Evolutionary conservation across 2,888 invertebrate genomes (phyloP).

Genomic region (Galerucella pusilla): DNA sequence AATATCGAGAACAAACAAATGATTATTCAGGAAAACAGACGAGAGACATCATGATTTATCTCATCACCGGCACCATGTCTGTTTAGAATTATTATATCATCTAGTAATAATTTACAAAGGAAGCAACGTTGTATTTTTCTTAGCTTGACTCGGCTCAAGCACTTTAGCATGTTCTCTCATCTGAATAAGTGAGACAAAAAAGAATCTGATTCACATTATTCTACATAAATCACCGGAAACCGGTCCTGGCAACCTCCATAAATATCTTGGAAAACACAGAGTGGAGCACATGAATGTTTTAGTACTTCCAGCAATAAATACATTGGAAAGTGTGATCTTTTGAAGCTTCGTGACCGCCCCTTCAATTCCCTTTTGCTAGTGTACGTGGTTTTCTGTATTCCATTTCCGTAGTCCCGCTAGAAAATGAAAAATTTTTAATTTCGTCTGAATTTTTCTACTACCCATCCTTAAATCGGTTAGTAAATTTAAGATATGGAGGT

Average conservation of each 20-base stretch:
- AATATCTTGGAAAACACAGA: constrained; percentile 37
- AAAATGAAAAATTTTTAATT: constrained; percentile 4
- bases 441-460: background rate
- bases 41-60: background rate
- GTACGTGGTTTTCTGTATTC: constrained; percentile 15
- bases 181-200: constrained; percentile 28
- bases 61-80: background rate
- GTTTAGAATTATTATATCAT: background rate
- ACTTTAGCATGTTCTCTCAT: constrained; percentile 19
- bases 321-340: constrained; percentile 41
- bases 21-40: no score
- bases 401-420: background rate
- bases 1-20: no score
- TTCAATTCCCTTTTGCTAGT: constrained; percentile 35
- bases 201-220: constrained; percentile 28
- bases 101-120: background rate
- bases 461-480: background rate
- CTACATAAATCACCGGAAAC: constrained; percentile 29
- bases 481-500: background rate
- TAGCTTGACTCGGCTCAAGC: background rate
- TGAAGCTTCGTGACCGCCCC: constrained; percentile 35
- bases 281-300: constrained; percentile 44
- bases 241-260: constrained; percentile 34
- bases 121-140: background rate
- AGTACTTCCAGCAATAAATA: constrained; percentile 44